Base-by-base conservation (phyloP, 2,888 invertebrate species). In the Cosmorhoe ocellata region DNA sequence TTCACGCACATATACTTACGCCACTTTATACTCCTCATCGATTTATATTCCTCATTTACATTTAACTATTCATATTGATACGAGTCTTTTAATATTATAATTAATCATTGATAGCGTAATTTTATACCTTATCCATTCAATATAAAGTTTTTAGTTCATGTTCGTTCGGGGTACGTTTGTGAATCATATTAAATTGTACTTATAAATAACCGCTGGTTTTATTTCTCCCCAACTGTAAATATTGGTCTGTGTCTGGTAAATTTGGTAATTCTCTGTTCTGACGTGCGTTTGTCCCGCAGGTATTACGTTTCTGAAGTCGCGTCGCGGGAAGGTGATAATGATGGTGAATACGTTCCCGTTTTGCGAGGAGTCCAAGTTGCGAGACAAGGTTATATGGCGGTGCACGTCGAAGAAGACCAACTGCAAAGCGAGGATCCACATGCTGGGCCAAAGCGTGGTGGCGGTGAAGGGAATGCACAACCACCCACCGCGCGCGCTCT, bases 261-360 rank as follows among this genome's bases (percentile, higher is more conserved):
- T n/a, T 36, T 27, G 28, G 10, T 39, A 10, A 8, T 14, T n/a
- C 46, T 48, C 44, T 44, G 18, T 53, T 69, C 79, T 86, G 77
- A 86, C 78, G 50, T 63, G 47, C 59, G 56, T 62, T 75, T 83
- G 71, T 80, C 68, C 73, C 74, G 59, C 87, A 90, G 90, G 90
- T 73, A 90, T 90, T 69, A 83, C 87, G 69, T 91, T 90, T 77
- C 72, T 90, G 66, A 88, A 88, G 67, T 91, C 91, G 26, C 82
- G 91, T 1, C 90, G 90, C 33, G 91, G 91, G 49, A 91, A 91
- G 67, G 81, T 91, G 40, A 89, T 91, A 59, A 91, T 91, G 90
- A 86, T 91, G 87, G 90, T 91, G 73, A 91, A 91, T 63, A 91
- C 90, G 37, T 91, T 91, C 62, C 90, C 91, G 3, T 91, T 91